These are phyloP conservation scores for Ictalurus furcatus DNA, from an alignment of 2,113 vertebrate genomes.

Conservation along the genomic window DNA sequence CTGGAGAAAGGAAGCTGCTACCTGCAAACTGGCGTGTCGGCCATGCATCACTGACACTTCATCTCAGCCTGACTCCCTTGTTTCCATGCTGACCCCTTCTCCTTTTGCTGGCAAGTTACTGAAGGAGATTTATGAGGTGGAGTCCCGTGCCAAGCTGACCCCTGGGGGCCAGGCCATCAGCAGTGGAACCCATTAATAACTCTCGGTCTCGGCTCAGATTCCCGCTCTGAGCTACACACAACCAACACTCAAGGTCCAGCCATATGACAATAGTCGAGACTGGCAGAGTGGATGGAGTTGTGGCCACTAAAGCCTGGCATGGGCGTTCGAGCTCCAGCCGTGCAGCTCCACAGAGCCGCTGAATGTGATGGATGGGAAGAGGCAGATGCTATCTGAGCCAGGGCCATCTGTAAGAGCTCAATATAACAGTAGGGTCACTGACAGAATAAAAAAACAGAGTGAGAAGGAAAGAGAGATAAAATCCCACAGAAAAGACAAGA, in stretches of 20 bases:
- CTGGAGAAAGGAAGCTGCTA: constrained; percentile 46
- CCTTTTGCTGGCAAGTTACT: constrained; percentile 85
- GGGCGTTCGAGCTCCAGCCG: constrained; percentile 11
- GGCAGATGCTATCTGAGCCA: constrained; percentile 56
- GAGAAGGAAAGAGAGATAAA: constrained; percentile 37
- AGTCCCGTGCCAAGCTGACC: constrained; percentile 88
- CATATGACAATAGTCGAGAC: constrained; percentile 32
- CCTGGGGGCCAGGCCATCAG: constrained; percentile 80
- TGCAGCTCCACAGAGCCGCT: constrained; percentile 30
- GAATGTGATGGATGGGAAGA: constrained; percentile 52
- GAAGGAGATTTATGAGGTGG: constrained; percentile 94
- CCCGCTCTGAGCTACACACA: constrained; percentile 63
- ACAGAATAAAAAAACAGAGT: constrained; percentile 35
- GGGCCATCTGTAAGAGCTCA: constrained; percentile 56
- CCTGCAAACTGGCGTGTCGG: constrained; percentile 59
- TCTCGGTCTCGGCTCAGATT: constrained; percentile 71
- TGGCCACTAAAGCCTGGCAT: constrained; percentile 37
- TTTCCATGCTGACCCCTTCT: constrained; percentile 84
- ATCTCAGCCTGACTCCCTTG: constrained; percentile 87
- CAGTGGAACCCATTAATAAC: constrained; percentile 91
- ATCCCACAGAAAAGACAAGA: not conserved
- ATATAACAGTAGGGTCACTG: constrained; percentile 54
- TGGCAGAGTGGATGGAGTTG: constrained; percentile 46
- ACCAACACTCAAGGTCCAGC: constrained; percentile 21
- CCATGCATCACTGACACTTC: constrained; percentile 94